A percentile compares a stretch with the other conserved stretches of the same genome.
Evolutionary conservation across 2,888 invertebrate genomes (phyloP).

Genomic region (Nebria brevicollis): DNA sequence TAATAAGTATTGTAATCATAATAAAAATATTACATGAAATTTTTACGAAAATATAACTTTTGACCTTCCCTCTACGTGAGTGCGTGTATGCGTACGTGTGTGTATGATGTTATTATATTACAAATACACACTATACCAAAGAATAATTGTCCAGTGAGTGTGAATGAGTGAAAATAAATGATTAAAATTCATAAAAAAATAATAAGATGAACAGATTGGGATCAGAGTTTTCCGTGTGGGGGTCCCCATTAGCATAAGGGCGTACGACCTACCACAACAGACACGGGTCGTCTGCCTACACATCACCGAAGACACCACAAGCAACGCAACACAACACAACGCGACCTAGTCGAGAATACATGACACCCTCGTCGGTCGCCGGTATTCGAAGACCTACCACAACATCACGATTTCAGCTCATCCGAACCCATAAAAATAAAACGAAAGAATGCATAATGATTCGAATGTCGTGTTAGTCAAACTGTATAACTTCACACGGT

Average conservation of each 20-base stretch:
- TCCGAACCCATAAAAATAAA: conserved; percentile 5
- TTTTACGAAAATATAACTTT: too few relatives aligned
- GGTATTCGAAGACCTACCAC: conserved; percentile 11
- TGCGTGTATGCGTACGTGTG: too few relatives aligned
- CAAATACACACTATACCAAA: too few relatives aligned
- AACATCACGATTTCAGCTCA: conserved; percentile 15
- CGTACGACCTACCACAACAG: conserved; percentile 50
- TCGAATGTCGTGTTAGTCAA: background rate
- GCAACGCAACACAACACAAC: background rate
- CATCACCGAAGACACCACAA: background rate
- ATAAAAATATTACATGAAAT: too few relatives aligned
- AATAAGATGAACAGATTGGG: background rate
- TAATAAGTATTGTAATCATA: too few relatives aligned
- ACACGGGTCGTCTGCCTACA: conserved; percentile 3
- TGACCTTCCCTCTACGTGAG: too few relatives aligned
- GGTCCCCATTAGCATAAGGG: conserved; percentile 55
- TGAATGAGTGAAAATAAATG: too few relatives aligned
- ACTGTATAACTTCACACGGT: background rate
- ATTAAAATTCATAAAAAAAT: background rate
- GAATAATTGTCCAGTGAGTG: too few relatives aligned
- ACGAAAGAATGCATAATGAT: background rate
- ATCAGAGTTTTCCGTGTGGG: conserved; percentile 49
- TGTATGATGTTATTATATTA: too few relatives aligned
- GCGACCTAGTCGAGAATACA: background rate
- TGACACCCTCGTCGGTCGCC: conserved; percentile 15